These are phyloP conservation scores for Pomatostomus ruficeps DNA, from an alignment of 2,113 vertebrate species.

Conservation along the genomic window DNA sequence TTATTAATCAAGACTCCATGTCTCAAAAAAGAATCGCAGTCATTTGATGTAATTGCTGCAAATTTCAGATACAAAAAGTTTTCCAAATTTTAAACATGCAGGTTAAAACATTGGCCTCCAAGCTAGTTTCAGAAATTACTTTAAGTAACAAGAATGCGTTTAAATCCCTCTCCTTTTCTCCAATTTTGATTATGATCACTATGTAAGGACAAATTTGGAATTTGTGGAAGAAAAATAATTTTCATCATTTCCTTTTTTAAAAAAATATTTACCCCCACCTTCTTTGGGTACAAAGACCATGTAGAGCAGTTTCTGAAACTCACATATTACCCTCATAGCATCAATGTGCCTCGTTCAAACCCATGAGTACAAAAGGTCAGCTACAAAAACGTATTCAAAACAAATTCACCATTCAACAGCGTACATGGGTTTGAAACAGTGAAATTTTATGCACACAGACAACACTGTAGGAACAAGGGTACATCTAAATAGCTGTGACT, in stretches of 20 bases:
- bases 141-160: not conserved
- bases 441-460: conserved; percentile 5
- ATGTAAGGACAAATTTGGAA: not conserved
- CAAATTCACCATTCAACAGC: not conserved
- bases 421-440: not conserved
- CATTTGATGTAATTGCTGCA: not conserved
- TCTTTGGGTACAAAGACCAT: accelerated
- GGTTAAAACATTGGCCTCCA: not conserved
- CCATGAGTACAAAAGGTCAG: not conserved
- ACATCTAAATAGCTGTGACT: not conserved
- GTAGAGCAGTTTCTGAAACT: conserved; percentile 38
- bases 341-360: not conserved
- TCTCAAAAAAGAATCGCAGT: not conserved
- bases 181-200: not conserved
- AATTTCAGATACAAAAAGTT: not conserved
- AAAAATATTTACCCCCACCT: not conserved
- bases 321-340: not conserved
- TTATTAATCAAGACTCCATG: not conserved
- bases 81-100: not conserved
- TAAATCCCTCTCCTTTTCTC: not conserved
- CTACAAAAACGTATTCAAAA: not conserved
- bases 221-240: not conserved
- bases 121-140: conserved; percentile 38
- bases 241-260: not conserved
- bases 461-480: not conserved